phyloP scores from a whole-genome alignment of 2,113 vertebrate species.

The Boleophthalmus pectinirostris region DNA sequence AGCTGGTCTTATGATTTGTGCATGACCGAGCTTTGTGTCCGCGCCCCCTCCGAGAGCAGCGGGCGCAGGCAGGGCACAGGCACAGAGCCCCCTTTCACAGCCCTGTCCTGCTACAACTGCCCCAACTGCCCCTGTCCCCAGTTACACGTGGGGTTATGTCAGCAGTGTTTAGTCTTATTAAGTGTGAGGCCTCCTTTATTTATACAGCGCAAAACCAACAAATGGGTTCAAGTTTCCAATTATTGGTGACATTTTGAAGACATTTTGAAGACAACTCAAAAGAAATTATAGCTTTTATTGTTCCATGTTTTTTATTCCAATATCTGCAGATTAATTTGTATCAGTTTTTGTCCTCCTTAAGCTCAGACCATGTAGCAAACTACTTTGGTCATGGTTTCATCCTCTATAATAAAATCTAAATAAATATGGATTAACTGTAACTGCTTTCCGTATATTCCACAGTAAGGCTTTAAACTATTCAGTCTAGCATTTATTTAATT shows the following conservation, averaged over 20 bases:
- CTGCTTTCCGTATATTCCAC: too few species aligned
- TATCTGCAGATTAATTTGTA: too few species aligned
- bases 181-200: not conserved
- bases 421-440: too few species aligned
- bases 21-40: slow-evolving; percentile 70
- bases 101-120: slow-evolving; percentile 19
- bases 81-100: slow-evolving; percentile 64
- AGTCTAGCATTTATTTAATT: too few species aligned
- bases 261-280: too few species aligned
- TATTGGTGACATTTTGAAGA: too few species aligned
- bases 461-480: too few species aligned
- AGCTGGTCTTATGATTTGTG: slow-evolving; percentile 71
- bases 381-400: not conserved
- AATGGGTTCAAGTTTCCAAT: too few species aligned
- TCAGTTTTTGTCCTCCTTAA: too few species aligned
- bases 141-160: not conserved
- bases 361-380: not conserved
- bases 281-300: too few species aligned
- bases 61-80: slow-evolving; percentile 36
- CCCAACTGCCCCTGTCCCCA: not conserved
- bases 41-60: slow-evolving; percentile 43
- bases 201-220: not conserved
- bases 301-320: too few species aligned
- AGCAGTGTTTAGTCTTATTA: not conserved
- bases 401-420: too few species aligned